Base-by-base conservation (phyloP, 2,797 vertebrate species). In the Phylloscopus collybita region DNA sequence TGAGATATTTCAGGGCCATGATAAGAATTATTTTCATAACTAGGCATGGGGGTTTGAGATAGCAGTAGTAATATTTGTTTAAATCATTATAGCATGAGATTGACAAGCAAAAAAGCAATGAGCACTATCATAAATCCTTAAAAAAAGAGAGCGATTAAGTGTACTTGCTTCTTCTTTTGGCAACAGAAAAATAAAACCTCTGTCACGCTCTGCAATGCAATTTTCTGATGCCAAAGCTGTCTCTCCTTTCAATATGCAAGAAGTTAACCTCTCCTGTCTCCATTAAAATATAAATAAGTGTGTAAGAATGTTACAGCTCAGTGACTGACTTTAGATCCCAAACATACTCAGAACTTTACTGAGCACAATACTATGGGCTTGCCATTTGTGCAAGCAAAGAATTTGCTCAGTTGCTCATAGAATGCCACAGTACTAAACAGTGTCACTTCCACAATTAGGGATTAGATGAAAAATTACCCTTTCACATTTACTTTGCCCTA, bases 161-260 rank as follows among this genome's bases (percentile, higher is more conserved):
- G 86, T 85, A 92, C 80, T 95, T 73, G 47, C 56, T 80, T 42
- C 54, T 74, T 56, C 53, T 81, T 90, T 50, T 88, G 59, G 70
- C 74, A 85, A 42, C 1, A 80, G 80, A 70, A 91, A 93, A 84
- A 60, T 27, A 91, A 82, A 87, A 45, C 25, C 32, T 64, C 61
- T 78, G 29, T 82, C 73, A 34, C 29, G 85, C 40, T 83, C 65
- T 90, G 74, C 51, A 84, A 6, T 32, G 40, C 27, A 66, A 30
- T 90, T 76, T 91, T 86, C 60, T 81, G n/a, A 86, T 20, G 56
- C 71, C 59, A 90, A 92, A 90, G n/a, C 56, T 56, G 11, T 49
- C 9, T 84, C 69, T 93, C 32, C 51, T 90, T 84, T 65, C 75
- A 88, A 66, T 42, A 67, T 53, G 49, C 61, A 86, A 49, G 86